A percentile compares a stretch with the other conserved stretches of the same genome.
Evolutionary conservation across 2,888 invertebrate genomes (phyloP).

Genomic region (Isotomurus palustris): DNA sequence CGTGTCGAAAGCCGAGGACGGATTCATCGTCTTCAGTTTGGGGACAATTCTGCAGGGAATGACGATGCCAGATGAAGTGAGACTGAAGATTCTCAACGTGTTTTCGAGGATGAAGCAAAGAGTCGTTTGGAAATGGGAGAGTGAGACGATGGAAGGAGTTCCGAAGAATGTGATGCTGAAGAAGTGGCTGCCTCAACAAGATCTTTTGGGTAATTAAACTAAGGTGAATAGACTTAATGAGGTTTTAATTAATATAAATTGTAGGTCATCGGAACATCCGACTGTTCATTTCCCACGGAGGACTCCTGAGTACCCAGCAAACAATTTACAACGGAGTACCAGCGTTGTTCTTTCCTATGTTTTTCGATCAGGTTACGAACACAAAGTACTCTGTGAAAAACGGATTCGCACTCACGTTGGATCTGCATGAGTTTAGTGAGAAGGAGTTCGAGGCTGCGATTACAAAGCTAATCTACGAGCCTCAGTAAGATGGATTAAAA

Average conservation of each 20-base stretch:
- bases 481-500: conserved; percentile 11
- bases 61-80: conserved; percentile 70
- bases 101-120: conserved; percentile 71
- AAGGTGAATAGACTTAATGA: background rate
- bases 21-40: conserved; percentile 80
- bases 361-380: conserved; percentile 53
- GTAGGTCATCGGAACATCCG: conserved; percentile 56
- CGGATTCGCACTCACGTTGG: conserved; percentile 54
- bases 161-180: conserved; percentile 16
- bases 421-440: conserved; percentile 53
- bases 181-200: conserved; percentile 63
- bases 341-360: conserved; percentile 55
- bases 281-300: conserved; percentile 64
- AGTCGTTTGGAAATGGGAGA: conserved; percentile 71
- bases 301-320: conserved; percentile 62
- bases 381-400: conserved; percentile 55
- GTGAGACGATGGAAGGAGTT: background rate
- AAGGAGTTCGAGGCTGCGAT: conserved; percentile 39
- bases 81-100: conserved; percentile 65
- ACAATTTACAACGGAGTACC: conserved; percentile 59
- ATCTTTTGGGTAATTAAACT: conserved; percentile 59
- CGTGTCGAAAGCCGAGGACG: conserved; percentile 56
- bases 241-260: background rate
- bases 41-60: conserved; percentile 76
- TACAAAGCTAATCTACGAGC: conserved; percentile 8